Evolutionary conservation across 2,113 vertebrate species (phyloP).

Genomic region (Nothocercus julius): DNA sequence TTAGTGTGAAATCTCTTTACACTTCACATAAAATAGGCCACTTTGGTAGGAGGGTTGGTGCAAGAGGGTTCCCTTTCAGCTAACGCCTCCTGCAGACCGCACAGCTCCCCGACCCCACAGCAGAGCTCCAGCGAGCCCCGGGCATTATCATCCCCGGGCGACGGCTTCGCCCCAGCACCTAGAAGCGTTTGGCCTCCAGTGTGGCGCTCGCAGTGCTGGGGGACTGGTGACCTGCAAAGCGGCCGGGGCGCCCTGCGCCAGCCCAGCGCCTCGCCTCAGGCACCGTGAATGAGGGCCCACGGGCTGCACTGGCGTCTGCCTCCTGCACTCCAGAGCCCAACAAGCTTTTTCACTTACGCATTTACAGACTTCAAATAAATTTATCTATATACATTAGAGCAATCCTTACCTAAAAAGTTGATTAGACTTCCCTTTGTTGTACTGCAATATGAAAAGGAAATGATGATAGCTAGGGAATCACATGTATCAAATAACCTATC

Average conservation of each 20-base stretch:
- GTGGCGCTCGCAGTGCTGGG: too few relatives aligned
- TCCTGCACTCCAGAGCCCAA: constrained; percentile 46
- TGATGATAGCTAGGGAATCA: neutral
- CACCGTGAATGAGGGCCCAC: constrained; percentile 23
- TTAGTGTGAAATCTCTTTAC: neutral
- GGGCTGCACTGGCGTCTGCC: constrained; percentile 39
- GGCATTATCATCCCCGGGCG: neutral
- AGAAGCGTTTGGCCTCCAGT: neutral
- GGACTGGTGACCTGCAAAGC: too few relatives aligned
- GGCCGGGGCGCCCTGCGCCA: too few relatives aligned
- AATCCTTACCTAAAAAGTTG: constrained; percentile 7
- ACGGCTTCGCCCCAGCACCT: neutral
- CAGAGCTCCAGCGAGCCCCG: neutral
- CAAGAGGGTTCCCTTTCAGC: neutral
- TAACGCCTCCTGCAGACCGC: neutral
- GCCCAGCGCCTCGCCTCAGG: constrained; percentile 3
- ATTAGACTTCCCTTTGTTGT: neutral
- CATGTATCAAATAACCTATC: neutral
- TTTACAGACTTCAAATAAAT: constrained; percentile 43
- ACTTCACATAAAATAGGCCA: neutral
- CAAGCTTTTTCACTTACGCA: constrained; percentile 13
- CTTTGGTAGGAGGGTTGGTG: neutral
- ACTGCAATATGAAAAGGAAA: neutral
- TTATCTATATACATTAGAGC: constrained; percentile 36
- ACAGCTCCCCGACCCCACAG: neutral